Evolutionary conservation across 2,888 invertebrate species (phyloP).

Genomic region (Callosobruchus maculatus): DNA sequence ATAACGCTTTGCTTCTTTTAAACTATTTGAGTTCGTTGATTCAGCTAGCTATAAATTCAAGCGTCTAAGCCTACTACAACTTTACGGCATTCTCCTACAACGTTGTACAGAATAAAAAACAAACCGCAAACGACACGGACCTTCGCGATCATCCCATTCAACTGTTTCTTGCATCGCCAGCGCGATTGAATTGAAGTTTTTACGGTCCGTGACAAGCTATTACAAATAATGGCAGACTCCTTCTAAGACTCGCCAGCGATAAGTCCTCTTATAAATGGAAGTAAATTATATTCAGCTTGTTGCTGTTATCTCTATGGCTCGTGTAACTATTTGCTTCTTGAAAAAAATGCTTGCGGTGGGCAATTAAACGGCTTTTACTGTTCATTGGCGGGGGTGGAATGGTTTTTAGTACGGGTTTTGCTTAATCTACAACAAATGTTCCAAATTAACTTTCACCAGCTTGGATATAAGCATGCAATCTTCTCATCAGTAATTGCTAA

Average conservation of each 20-base stretch:
- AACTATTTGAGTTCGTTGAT: too few relatives aligned
- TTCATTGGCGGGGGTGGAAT: neutral
- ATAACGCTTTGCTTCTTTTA: too few relatives aligned
- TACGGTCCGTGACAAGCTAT: neutral
- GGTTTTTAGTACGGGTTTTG: neutral
- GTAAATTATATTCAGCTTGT: slow-evolving; percentile 1
- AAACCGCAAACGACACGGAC: neutral
- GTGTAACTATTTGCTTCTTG: neutral
- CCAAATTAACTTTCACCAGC: too few relatives aligned
- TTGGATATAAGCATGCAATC: too few relatives aligned
- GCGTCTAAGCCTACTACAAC: neutral
- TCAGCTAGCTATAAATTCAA: too few relatives aligned
- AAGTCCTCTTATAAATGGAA: neutral
- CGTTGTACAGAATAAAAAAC: neutral
- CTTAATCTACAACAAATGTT: too few relatives aligned
- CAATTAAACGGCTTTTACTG: neutral
- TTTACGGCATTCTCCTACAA: neutral
- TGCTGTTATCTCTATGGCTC: neutral
- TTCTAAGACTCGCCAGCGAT: neutral
- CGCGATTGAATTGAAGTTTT: slow-evolving; percentile 1
- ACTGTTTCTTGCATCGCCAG: neutral
- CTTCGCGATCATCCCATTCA: neutral
- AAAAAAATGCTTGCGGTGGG: neutral
- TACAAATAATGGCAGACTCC: slow-evolving; percentile 1
- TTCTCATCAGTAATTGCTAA: too few relatives aligned